phyloP scores from a whole-genome alignment of 2,113 vertebrate genomes.

The Gallinago paraguaiae region DNA sequence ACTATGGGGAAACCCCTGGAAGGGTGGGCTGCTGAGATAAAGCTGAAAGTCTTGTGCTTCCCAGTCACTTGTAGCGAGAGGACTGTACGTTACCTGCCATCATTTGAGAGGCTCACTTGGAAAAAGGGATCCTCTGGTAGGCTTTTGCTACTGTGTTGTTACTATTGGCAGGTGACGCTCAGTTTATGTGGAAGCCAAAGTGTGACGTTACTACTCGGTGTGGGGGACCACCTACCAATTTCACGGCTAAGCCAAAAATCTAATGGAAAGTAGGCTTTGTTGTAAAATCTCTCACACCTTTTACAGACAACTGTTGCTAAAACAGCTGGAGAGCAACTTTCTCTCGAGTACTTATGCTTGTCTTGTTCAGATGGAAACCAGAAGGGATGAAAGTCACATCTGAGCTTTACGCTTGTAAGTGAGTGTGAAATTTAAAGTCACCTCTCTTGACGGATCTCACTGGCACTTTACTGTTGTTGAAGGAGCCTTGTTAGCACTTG shows the following conservation, averaged over 20 bases:
- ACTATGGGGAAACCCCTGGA: neutral
- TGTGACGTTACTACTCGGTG: neutral
- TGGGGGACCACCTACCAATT: neutral
- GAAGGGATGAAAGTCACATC: neutral
- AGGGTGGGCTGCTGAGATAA: neutral
- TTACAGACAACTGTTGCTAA: neutral
- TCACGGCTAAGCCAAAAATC: neutral
- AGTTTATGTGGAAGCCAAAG: neutral
- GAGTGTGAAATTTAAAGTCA: neutral
- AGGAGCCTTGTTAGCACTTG: neutral
- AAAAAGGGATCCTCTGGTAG: neutral
- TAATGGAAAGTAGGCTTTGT: neutral
- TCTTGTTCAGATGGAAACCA: neutral
- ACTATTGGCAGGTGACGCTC: neutral
- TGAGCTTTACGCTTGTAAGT: neutral
- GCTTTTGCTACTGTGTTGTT: neutral
- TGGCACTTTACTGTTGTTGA: neutral
- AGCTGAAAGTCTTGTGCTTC: neutral
- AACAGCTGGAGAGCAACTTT: constrained; percentile 11
- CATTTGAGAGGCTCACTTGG: rapidly evolving
- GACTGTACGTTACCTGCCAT: neutral
- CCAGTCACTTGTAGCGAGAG: neutral
- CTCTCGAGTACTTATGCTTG: neutral
- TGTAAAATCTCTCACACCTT: neutral
- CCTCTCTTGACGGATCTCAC: neutral